Percentiles rank a stretch among this genome's conserved stretches.
These are phyloP conservation scores for Lasaia peninsularis DNA, from an alignment of 1,140 invertebrate genomes.

Conservation along the genomic window DNA sequence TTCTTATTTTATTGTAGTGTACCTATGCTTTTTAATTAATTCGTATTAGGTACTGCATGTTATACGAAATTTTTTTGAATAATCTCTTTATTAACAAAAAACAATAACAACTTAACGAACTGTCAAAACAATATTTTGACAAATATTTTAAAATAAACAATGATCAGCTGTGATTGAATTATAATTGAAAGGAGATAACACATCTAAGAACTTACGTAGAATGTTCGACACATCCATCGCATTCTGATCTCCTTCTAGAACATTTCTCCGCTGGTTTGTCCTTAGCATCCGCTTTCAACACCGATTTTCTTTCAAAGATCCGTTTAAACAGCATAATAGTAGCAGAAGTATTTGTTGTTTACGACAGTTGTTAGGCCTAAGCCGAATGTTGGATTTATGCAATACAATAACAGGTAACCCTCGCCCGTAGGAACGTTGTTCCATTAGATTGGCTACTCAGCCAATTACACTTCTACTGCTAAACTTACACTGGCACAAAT, in stretches of 20 bases:
- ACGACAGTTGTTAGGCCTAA: slow-evolving; percentile 66
- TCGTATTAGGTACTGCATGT: too few relatives aligned
- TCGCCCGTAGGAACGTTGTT: slow-evolving; percentile 68
- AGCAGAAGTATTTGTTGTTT: slow-evolving; percentile 73
- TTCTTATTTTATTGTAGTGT: too few relatives aligned
- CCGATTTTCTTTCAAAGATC: slow-evolving; percentile 77
- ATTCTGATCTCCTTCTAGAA: slow-evolving; percentile 72
- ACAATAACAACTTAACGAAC: too few relatives aligned
- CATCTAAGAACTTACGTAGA: slow-evolving; percentile 59
- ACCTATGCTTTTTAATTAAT: too few relatives aligned
- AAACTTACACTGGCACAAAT: slow-evolving; percentile 50
- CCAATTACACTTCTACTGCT: slow-evolving; percentile 67
- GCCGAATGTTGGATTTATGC: slow-evolving; percentile 69
- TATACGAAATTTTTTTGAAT: too few relatives aligned
- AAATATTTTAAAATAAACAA: too few relatives aligned
- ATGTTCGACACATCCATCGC: slow-evolving; percentile 70
- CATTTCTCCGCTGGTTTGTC: slow-evolving; percentile 62
- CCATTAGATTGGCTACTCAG: slow-evolving; percentile 73
- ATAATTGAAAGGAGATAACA: too few relatives aligned
- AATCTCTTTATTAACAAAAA: too few relatives aligned
- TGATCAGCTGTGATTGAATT: too few relatives aligned
- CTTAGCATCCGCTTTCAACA: slow-evolving; percentile 68
- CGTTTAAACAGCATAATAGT: slow-evolving; percentile 78
- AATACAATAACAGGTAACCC: slow-evolving; percentile 57
- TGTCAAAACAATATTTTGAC: too few relatives aligned